Percentiles rank a stretch among this genome's conserved stretches.
Evolutionary conservation across 2,888 invertebrate genomes (phyloP).

Genomic region (Pelosia muscerda): DNA sequence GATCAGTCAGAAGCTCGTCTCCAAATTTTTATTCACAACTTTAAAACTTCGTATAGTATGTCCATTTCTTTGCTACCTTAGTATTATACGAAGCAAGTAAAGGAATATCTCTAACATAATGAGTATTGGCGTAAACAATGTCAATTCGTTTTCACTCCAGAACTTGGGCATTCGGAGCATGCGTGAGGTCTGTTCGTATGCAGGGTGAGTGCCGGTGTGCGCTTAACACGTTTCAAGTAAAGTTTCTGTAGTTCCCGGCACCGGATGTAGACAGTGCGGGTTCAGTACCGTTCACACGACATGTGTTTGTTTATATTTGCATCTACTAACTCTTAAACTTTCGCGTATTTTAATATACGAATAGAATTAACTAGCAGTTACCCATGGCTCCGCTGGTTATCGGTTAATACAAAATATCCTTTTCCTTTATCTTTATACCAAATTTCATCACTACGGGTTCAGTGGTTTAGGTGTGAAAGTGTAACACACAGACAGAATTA

Average conservation of each 20-base stretch:
- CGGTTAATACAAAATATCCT: too few species aligned
- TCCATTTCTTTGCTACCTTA: background rate
- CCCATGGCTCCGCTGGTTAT: too few species aligned
- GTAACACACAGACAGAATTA: too few species aligned
- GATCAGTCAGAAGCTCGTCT: too few species aligned
- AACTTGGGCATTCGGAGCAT: constrained; percentile 15
- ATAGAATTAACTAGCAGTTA: too few species aligned
- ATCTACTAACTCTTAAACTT: background rate
- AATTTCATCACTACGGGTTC: too few species aligned
- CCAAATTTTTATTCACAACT: background rate
- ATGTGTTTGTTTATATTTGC: constrained; percentile 4
- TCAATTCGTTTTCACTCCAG: constrained; percentile 22
- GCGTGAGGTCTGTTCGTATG: constrained; percentile 13
- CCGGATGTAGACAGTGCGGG: constrained; percentile 34
- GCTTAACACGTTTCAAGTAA: constrained; percentile 22
- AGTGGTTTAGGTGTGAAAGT: too few species aligned
- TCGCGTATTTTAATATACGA: background rate
- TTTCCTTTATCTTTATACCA: too few species aligned
- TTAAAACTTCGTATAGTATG: background rate
- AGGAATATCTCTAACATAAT: constrained; percentile 3
- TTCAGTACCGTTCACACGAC: constrained; percentile 35
- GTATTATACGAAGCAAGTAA: background rate
- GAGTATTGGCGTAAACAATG: background rate
- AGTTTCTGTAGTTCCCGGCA: constrained; percentile 14
- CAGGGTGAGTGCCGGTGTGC: constrained; percentile 16